These are phyloP conservation scores for Drosophila sp. DNA, from an alignment of 1,140 invertebrate species.

Conservation along the genomic window DNA sequence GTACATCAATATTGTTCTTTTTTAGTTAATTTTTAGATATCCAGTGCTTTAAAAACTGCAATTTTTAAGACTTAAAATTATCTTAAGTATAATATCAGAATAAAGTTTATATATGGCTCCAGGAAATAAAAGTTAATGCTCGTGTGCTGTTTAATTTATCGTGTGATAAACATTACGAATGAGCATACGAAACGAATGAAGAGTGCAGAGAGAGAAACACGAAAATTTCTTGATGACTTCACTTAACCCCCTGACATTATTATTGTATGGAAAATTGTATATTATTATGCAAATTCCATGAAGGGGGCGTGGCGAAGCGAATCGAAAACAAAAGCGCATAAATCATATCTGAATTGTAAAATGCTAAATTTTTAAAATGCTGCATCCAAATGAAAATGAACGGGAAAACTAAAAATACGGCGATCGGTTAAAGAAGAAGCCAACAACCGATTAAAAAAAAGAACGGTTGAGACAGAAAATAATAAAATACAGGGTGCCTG, in stretches of 20 bases:
- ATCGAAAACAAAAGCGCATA: slow-evolving; percentile 50
- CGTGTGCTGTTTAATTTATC: background rate
- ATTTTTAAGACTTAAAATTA: background rate
- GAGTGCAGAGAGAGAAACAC: slow-evolving; percentile 1
- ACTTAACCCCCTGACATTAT: slow-evolving; percentile 34
- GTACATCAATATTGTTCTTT: too few species aligned
- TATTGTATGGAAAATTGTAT: slow-evolving; percentile 14
- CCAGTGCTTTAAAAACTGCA: background rate
- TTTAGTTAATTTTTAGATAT: background rate
- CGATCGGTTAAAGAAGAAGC: slow-evolving; percentile 55
- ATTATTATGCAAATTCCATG: slow-evolving; percentile 30
- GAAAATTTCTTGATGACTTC: slow-evolving; percentile 14
- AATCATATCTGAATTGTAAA: slow-evolving; percentile 58
- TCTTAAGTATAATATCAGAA: background rate
- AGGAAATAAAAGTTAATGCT: slow-evolving; percentile 1
- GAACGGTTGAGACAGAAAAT: slow-evolving; percentile 21
- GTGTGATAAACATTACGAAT: background rate
- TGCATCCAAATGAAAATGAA: slow-evolving; percentile 51
- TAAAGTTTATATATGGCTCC: background rate
- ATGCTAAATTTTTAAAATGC: slow-evolving; percentile 38
- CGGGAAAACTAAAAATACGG: slow-evolving; percentile 70
- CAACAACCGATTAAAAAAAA: slow-evolving; percentile 11
- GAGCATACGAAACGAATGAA: background rate
- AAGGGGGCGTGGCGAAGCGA: slow-evolving; percentile 8
- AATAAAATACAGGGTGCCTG: slow-evolving; percentile 59